Base-by-base conservation (phyloP, 2,113 vertebrate species). In the Chroicocephalus ridibundus region DNA sequence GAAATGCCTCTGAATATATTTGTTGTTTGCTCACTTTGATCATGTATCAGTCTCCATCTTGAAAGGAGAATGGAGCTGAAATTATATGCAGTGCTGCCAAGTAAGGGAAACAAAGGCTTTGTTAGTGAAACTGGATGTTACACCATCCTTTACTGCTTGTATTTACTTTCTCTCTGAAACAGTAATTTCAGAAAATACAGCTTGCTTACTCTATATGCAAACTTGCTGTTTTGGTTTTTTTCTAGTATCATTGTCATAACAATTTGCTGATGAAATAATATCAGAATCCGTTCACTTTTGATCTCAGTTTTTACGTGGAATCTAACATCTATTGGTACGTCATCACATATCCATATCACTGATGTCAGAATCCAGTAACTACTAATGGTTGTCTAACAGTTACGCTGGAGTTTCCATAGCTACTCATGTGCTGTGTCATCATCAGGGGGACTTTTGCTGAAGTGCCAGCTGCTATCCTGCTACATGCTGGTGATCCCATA, bases 1-100 rank as follows among this genome's bases (percentile, higher is more conserved):
- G 88, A 88, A 95, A 92, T 88, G 66, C 47, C 44, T 94, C 40
- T 68, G 85, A 90, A 90, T 90, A 5, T 65, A 52, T 82, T 58
- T 87, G 18, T 66, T 93, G 57, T 77, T 85, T 88, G 10, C 58
- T 93, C 11, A 5, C 40, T 88, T 78, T 47, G 40, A 64, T 83
- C 80, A 76, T 88, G 36, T 62, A 77, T 90, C 49, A 44, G 62
- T 74, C 60, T 90, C 38, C 42, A 44, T 91, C 76, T 80, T 86
- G 54, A 71, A 93, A 68, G n/a, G 51, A 88, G 46, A 86, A 36
- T 44, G 51, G 78, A 90, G 36, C 49, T 92, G 86, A 61, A 93
- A 94, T 94, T 34, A 38, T 5, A 62, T 3, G 4, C 13, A 36
- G 32, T 52, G 42, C 46, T 88, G 88, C 62, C 82, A 83, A 68